A percentile compares a stretch with the other conserved stretches of the same genome.
phyloP scores from a whole-genome alignment of 2,888 invertebrate species.

The Alsophila aescularia region DNA sequence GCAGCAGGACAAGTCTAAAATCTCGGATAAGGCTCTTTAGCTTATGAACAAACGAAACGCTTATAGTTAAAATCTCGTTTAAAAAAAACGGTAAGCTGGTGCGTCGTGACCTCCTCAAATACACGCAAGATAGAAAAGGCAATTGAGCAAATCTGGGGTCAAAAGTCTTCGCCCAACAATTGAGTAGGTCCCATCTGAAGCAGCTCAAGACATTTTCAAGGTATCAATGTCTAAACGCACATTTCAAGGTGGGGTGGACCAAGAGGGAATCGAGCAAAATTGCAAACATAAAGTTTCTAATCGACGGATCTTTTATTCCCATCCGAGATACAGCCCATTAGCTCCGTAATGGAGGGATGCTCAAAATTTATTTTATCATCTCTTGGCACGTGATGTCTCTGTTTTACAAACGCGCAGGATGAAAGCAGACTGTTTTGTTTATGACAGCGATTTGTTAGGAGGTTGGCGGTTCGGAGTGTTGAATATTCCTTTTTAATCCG shows the following conservation, averaged over 20 bases:
- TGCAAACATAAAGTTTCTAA: constrained; percentile 84
- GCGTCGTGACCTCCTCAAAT: too few species aligned
- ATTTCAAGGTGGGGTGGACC: constrained; percentile 58
- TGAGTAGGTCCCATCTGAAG: too few species aligned
- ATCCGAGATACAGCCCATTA: constrained; percentile 82
- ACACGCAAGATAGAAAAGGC: too few species aligned
- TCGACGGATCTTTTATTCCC: constrained; percentile 84
- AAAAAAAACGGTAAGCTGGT: too few species aligned
- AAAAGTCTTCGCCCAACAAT: too few species aligned
- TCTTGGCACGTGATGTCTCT: constrained; percentile 81
- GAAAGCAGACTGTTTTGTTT: constrained; percentile 49
- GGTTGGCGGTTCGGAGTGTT: background rate
- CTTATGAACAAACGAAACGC: too few species aligned
- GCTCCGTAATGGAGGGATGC: constrained; percentile 79
- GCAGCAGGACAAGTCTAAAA: too few species aligned
- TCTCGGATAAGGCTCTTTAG: too few species aligned
- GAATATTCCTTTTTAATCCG: background rate
- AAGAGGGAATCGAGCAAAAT: constrained; percentile 69
- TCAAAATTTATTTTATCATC: constrained; percentile 83
- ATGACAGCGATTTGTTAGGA: constrained; percentile 40
- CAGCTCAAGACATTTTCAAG: background rate
- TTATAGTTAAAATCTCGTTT: too few species aligned
- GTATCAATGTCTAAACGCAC: constrained; percentile 44
- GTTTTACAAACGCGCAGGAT: constrained; percentile 56
- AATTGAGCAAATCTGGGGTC: too few species aligned